These are phyloP conservation scores for Isoperla grammatica DNA, from an alignment of 2,888 invertebrate genomes.

Conservation along the genomic window DNA sequence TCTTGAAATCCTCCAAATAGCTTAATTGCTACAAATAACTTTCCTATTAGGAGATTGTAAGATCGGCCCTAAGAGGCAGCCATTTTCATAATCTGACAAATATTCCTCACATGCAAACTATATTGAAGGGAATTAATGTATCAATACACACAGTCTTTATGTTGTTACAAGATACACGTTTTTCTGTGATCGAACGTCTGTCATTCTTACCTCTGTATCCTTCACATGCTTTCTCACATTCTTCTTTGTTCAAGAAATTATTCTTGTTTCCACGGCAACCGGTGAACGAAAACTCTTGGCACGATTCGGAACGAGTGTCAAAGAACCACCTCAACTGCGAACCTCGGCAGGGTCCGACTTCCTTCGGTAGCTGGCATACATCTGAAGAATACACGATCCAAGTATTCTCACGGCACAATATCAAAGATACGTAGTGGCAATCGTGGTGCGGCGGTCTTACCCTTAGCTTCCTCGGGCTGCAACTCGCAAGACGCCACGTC, in stretches of 20 bases:
- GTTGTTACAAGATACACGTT: too few relatives aligned
- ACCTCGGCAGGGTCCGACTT: constrained; percentile 70
- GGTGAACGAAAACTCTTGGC: constrained; percentile 78
- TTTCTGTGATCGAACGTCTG: too few relatives aligned
- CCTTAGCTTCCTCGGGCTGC: constrained; percentile 38
- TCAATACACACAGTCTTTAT: too few relatives aligned
- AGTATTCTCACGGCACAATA: too few relatives aligned
- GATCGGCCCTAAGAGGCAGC: too few relatives aligned
- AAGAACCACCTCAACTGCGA: constrained; percentile 81
- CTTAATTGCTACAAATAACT: too few relatives aligned
- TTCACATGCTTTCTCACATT: constrained; percentile 62
- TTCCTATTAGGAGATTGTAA: too few relatives aligned
- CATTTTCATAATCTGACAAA: too few relatives aligned
- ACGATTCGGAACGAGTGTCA: constrained; percentile 61
- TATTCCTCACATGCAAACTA: too few relatives aligned
- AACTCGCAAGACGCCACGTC: constrained; percentile 40
- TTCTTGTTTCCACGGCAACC: constrained; percentile 88
- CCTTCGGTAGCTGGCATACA: constrained; percentile 58
- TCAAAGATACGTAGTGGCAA: too few relatives aligned
- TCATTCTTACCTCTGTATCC: constrained; percentile 48
- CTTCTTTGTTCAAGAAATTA: constrained; percentile 69
- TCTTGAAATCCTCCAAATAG: too few relatives aligned
- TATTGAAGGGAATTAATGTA: too few relatives aligned
- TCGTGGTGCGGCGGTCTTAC: constrained; percentile 36
- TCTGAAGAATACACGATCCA: constrained; percentile 42